Evolutionary conservation across 1,140 invertebrate species (phyloP).

Genomic region (Orussus abietinus): DNA sequence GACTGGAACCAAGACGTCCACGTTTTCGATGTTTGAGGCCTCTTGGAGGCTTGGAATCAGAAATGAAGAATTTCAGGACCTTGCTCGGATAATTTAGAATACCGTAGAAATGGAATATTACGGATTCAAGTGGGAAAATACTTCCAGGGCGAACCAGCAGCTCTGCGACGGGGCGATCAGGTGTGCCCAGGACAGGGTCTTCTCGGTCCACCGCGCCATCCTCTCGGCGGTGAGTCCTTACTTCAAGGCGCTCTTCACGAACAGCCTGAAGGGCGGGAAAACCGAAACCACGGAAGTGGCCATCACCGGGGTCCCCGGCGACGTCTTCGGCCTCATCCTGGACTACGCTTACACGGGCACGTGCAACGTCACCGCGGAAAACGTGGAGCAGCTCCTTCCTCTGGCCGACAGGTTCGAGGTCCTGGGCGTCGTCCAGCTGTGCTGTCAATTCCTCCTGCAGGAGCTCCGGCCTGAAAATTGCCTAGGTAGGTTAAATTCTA

Average conservation of each 20-base stretch:
- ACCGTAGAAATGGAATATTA: too few relatives aligned
- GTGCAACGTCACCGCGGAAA: constrained; percentile 66
- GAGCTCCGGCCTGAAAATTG: constrained; percentile 70
- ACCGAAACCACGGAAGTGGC: constrained; percentile 61
- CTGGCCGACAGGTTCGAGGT: constrained; percentile 77
- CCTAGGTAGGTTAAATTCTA: constrained; percentile 55
- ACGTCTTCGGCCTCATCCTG: constrained; percentile 69
- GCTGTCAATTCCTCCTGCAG: constrained; percentile 67
- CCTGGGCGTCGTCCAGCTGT: constrained; percentile 70
- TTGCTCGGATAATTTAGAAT: too few relatives aligned
- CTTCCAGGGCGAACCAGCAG: constrained; percentile 60
- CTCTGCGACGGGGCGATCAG: constrained; percentile 78
- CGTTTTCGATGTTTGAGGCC: too few relatives aligned
- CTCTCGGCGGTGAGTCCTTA: constrained; percentile 81
- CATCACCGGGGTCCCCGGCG: constrained; percentile 66
- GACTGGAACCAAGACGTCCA: too few relatives aligned
- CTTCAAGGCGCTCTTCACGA: constrained; percentile 81
- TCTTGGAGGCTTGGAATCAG: too few relatives aligned
- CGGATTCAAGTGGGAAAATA: too few relatives aligned
- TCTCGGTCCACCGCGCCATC: constrained; percentile 76
- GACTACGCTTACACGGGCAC: constrained; percentile 78
- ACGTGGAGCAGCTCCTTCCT: constrained; percentile 72
- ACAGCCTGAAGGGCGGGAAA: constrained; percentile 58
- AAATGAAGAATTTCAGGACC: too few relatives aligned
- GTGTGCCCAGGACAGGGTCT: constrained; percentile 64